Conservation (phyloP, 2,888 invertebrate species). For the Acleris holmiana region DNA sequence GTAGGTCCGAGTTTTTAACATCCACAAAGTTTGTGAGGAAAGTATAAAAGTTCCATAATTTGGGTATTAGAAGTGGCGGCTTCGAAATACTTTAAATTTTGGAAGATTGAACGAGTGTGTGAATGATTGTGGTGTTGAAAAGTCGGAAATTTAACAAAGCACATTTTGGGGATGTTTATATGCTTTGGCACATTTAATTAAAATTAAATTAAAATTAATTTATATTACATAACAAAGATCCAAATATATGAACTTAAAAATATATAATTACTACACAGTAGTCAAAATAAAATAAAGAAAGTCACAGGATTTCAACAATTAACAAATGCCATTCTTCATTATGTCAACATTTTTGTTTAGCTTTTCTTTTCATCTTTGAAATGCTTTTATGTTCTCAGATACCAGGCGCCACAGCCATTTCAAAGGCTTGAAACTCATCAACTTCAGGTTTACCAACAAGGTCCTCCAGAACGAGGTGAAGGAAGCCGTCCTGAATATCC, state of each 20-base stretch:
- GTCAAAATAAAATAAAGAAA: too few relatives aligned
- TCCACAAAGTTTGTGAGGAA: conserved; percentile 49
- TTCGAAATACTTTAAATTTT: conserved; percentile 55
- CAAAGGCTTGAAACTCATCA: conserved; percentile 87
- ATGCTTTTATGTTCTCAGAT: conserved; percentile 79
- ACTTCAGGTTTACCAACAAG: conserved; percentile 89
- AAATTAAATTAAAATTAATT: too few relatives aligned
- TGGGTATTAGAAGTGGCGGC: conserved; percentile 75
- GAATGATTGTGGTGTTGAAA: conserved; percentile 44
- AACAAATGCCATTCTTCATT: too few relatives aligned
- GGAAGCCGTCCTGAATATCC: conserved; percentile 88
- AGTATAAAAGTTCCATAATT: conserved; percentile 45
- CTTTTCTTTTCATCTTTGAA: background rate
- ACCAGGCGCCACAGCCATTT: conserved; percentile 87
- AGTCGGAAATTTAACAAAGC: conserved; percentile 6
- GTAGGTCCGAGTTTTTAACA: conserved; percentile 40
- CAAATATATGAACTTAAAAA: too few relatives aligned
- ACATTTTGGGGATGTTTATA: background rate
- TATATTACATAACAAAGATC: too few relatives aligned
- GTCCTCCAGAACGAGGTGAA: conserved; percentile 88
- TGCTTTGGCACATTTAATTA: too few relatives aligned
- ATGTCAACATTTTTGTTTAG: too few relatives aligned
- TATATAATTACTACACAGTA: too few relatives aligned
- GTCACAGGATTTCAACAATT: too few relatives aligned
- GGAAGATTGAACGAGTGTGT: conserved; percentile 42